phyloP scores from a whole-genome alignment of 2,797 vertebrate species.

The Esox masquinongy region DNA sequence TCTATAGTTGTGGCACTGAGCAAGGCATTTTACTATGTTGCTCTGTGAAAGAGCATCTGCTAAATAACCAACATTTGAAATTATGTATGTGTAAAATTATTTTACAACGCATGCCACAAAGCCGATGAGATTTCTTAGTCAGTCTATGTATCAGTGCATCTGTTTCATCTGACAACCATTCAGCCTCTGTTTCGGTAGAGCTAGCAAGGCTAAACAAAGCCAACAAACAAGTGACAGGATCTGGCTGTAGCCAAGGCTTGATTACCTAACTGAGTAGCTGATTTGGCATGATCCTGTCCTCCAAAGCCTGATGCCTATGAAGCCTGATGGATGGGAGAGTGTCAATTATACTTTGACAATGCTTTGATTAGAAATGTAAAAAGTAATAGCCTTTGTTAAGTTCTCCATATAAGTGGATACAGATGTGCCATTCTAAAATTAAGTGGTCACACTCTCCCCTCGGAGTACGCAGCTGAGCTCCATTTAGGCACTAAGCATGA shows the following conservation, averaged over 20 bases:
- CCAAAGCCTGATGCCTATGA: neutral
- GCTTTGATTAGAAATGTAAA: conserved; percentile 12
- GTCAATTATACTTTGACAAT: neutral
- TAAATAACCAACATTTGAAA: too few relatives aligned
- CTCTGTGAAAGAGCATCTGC: too few relatives aligned
- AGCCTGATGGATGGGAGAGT: conserved; percentile 1
- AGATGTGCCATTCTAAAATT: conserved; percentile 32
- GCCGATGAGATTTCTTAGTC: neutral
- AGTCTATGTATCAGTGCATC: neutral
- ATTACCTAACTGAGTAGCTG: conserved; percentile 17
- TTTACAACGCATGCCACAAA: too few relatives aligned
- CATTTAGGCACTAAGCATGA: conserved; percentile 5
- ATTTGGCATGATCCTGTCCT: neutral
- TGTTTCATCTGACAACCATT: neutral
- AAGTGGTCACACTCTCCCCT: conserved; percentile 20
- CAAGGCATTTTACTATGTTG: too few relatives aligned
- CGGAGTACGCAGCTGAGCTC: neutral
- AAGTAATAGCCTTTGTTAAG: conserved; percentile 20
- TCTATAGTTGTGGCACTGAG: too few relatives aligned
- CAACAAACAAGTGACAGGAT: conserved; percentile 15
- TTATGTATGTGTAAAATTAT: too few relatives aligned
- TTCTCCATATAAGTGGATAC: conserved; percentile 32
- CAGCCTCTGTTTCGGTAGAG: conserved; percentile 1
- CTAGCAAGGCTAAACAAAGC: conserved; percentile 11
- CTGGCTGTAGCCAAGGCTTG: conserved; percentile 10